These are phyloP conservation scores for Lycia hirtaria DNA, from an alignment of 2,888 invertebrate genomes.

Conservation along the genomic window DNA sequence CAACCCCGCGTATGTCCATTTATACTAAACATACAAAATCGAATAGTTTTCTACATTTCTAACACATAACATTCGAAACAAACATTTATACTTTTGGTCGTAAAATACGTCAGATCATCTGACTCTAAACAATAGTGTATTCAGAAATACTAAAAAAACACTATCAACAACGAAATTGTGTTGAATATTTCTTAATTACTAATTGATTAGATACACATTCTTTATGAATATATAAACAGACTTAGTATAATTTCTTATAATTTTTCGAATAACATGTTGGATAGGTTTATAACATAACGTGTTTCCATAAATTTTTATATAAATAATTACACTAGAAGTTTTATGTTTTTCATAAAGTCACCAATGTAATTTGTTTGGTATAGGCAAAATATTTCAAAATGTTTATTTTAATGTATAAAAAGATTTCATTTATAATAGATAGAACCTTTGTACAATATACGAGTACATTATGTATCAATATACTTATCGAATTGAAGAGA, in stretches of 20 bases:
- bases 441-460: no score
- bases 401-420: no score
- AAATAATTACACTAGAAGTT: background rate
- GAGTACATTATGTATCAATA: no score
- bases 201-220: constrained; percentile 2
- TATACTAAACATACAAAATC: background rate
- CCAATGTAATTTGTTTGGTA: no score
- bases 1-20: background rate
- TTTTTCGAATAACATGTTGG: constrained; percentile 3
- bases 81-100: background rate
- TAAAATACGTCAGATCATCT: background rate
- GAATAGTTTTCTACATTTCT: background rate
- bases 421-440: no score
- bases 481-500: no score
- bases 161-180: constrained; percentile 1
- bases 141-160: constrained; percentile 2
- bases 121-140: constrained; percentile 12
- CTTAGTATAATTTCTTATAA: background rate
- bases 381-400: no score
- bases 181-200: background rate
- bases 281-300: background rate
- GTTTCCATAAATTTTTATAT: background rate
- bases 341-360: no score
- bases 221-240: background rate
- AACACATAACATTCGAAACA: background rate